Percentiles rank a stretch among this genome's conserved stretches.
Evolutionary conservation across 2,888 invertebrate genomes (phyloP).

Genomic region (Catocala nupta): DNA sequence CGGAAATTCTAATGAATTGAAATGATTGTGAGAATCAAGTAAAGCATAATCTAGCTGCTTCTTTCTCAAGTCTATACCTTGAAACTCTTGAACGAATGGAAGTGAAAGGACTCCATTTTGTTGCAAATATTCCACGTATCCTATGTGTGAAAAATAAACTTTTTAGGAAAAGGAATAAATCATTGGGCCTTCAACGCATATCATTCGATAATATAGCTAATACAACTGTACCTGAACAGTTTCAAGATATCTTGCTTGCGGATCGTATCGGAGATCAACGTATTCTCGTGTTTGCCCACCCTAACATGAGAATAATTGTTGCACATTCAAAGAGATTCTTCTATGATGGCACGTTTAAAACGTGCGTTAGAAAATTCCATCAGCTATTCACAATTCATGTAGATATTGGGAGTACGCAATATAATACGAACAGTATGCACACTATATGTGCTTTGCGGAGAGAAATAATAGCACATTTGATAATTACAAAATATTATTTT

Average conservation of each 20-base stretch:
- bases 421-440: constrained; percentile 13
- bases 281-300: constrained; percentile 9
- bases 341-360: constrained; percentile 1
- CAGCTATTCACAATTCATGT: constrained; percentile 17
- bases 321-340: constrained; percentile 2
- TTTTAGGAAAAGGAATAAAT: not conserved
- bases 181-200: not conserved
- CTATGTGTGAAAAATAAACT: constrained; percentile 4
- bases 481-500: constrained; percentile 13
- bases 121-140: constrained; percentile 1
- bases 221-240: constrained; percentile 2
- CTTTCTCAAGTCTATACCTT: constrained; percentile 10
- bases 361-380: constrained; percentile 10
- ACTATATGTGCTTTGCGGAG: constrained; percentile 14
- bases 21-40: constrained; percentile 11
- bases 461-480: constrained; percentile 15
- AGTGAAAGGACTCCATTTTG: constrained; percentile 7
- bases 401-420: constrained; percentile 13
- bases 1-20: constrained; percentile 5
- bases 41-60: constrained; percentile 12
- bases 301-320: constrained; percentile 4
- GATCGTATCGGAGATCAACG: constrained; percentile 11
- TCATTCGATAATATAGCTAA: constrained; percentile 4
- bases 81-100: constrained; percentile 10
- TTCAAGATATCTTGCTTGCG: constrained; percentile 9